Conservation (phyloP, 1,140 invertebrate genomes). For the Lordiphosa stackelbergi region DNA sequence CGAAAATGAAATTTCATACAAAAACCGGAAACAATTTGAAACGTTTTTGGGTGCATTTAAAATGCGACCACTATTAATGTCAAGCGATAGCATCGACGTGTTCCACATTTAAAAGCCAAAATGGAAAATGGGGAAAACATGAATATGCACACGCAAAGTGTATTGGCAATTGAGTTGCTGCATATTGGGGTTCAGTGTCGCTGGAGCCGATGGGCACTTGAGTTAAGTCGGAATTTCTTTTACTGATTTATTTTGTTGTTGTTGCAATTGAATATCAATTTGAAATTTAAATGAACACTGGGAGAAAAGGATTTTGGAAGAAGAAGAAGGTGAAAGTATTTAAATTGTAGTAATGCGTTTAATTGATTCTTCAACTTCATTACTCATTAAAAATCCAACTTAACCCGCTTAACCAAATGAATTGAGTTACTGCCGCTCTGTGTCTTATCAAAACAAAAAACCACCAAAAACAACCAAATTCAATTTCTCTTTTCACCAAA, state of each 20-base stretch:
- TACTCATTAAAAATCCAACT: no score
- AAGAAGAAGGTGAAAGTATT: background rate
- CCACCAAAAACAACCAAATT: slow-evolving; percentile 34
- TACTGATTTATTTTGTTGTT: slow-evolving; percentile 26
- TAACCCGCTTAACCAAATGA: slow-evolving; percentile 18
- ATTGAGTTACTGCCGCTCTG: slow-evolving; percentile 13
- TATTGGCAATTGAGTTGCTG: no score
- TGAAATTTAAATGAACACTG: slow-evolving; percentile 42
- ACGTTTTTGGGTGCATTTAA: slow-evolving; percentile 48
- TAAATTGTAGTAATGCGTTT: background rate
- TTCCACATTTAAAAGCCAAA: slow-evolving; percentile 53
- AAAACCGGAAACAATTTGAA: slow-evolving; percentile 64
- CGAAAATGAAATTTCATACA: slow-evolving; percentile 28
- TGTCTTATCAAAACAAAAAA: slow-evolving; percentile 35
- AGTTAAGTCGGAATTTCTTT: slow-evolving; percentile 49
- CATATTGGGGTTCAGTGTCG: no score
- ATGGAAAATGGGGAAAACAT: slow-evolving; percentile 39
- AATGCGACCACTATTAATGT: slow-evolving; percentile 30
- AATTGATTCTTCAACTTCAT: no score
- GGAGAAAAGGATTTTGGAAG: background rate
- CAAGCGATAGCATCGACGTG: slow-evolving; percentile 61
- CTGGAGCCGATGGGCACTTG: no score
- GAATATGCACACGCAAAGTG: slow-evolving; percentile 56
- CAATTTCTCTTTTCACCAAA: slow-evolving; percentile 50
- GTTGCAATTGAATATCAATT: slow-evolving; percentile 67